Conservation (phyloP, 2,113 vertebrate species). For the Danio rerio region GRCz12tu NC_133182.1:74802501-74803000, state of each 20-base stretch:
- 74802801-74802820: conserved; percentile 66
- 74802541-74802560: conserved; percentile 69
- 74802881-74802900: conserved; percentile 67
- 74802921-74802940: conserved; percentile 46
- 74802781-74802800: conserved; percentile 62
- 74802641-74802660: conserved; percentile 66
- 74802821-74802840: conserved; percentile 77
- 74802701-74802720: conserved; percentile 75
- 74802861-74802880: conserved; percentile 77
- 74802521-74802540: conserved; percentile 83
- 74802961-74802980: not conserved
- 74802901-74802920: conserved; percentile 64
- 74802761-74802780: conserved; percentile 65
- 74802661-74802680: conserved; percentile 60
- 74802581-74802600: conserved; percentile 68
- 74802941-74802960: conserved; percentile 53
- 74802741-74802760: conserved; percentile 43
- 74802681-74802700: conserved; percentile 62
- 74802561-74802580: conserved; percentile 66
- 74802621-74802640: conserved; percentile 72
- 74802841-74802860: conserved; percentile 67
- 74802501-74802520: conserved; percentile 33
- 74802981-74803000: no score
- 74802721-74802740: conserved; percentile 39
- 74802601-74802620: conserved; percentile 73